Conservation (phyloP, 2,113 vertebrate species). For the Hippocampus mohnikei region DNA sequence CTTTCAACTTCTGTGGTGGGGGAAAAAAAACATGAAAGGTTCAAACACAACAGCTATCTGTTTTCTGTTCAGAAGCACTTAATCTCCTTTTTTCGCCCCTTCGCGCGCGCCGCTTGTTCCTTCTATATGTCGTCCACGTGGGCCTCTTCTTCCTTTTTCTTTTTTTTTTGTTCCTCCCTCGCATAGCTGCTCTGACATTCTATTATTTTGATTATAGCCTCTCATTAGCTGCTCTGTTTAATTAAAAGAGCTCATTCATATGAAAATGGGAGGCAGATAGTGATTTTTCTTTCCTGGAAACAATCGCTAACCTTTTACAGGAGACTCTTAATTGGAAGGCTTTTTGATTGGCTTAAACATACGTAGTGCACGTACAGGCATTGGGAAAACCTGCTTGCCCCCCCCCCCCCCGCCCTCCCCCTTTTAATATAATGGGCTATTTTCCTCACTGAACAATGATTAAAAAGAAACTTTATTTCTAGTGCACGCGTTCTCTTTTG, state of each 20-base stretch:
- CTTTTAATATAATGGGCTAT: neutral
- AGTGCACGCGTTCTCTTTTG: conserved; percentile 24
- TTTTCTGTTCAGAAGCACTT: conserved; percentile 57
- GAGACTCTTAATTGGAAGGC: conserved; percentile 84
- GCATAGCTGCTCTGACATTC: conserved; percentile 54
- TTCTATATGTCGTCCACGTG: conserved; percentile 50
- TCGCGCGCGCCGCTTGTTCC: conserved; percentile 21
- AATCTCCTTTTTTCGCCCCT: conserved; percentile 50
- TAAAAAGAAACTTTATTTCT: conserved; percentile 16
- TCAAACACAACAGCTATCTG: conserved; percentile 67
- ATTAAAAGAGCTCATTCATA: conserved; percentile 87
- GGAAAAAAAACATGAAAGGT: conserved; percentile 53
- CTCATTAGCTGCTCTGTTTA: conserved; percentile 76
- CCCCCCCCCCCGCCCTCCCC: neutral
- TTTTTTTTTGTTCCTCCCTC: conserved; percentile 46
- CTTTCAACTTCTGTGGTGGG: conserved; percentile 61
- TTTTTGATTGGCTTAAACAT: conserved; percentile 59
- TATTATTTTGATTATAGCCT: conserved; percentile 71
- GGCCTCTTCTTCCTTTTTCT: neutral
- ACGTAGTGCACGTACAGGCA: conserved; percentile 13
- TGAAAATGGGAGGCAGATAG: conserved; percentile 86
- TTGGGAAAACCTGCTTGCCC: neutral
- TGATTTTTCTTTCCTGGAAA: conserved; percentile 79
- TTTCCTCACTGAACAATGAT: neutral
- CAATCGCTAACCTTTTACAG: conserved; percentile 81